Conservation (phyloP, 2,888 invertebrate genomes). For the Melanchra persicariae region DNA sequence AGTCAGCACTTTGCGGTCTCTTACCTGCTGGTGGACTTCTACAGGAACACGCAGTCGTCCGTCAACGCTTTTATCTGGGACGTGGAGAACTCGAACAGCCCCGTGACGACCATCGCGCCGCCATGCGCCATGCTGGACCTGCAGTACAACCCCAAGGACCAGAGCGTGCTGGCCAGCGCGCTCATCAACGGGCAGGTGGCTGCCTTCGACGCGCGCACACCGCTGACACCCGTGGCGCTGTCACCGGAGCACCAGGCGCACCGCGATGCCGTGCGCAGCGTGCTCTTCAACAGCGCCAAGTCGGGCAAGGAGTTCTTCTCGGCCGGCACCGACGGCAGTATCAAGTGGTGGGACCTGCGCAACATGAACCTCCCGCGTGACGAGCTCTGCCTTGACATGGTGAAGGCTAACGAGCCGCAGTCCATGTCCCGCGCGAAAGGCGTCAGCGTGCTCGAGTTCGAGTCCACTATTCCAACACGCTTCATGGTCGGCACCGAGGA, state of each 20-base stretch:
- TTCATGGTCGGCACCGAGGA: conserved; percentile 94
- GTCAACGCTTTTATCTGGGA: conserved; percentile 94
- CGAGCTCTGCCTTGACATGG: conserved; percentile 92
- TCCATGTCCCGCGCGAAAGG: conserved; percentile 90
- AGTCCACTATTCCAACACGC: conserved; percentile 93
- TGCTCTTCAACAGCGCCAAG: conserved; percentile 97
- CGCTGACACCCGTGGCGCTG: conserved; percentile 92
- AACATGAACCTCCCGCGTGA: conserved; percentile 92
- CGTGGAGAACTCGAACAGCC: conserved; percentile 95
- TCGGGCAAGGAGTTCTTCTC: conserved; percentile 98
- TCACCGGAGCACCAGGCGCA: conserved; percentile 95
- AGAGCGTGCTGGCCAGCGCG: conserved; percentile 92
- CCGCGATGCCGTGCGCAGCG: conserved; percentile 95
- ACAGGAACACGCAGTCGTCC: conserved; percentile 85
- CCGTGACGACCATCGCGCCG: conserved; percentile 93
- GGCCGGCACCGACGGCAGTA: conserved; percentile 96
- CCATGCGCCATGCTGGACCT: conserved; percentile 93
- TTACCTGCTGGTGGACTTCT: conserved; percentile 95
- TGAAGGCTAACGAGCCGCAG: conserved; percentile 87
- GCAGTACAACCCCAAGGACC: conserved; percentile 96
- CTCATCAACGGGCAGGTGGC: conserved; percentile 92
- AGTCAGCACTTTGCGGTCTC: conserved; percentile 95
- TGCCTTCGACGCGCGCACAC: conserved; percentile 95
- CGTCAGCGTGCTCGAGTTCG: conserved; percentile 92
- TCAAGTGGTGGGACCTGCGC: conserved; percentile 95